Base-by-base conservation (phyloP, 2,888 invertebrate species). In the Protodeltote pygarga region DNA sequence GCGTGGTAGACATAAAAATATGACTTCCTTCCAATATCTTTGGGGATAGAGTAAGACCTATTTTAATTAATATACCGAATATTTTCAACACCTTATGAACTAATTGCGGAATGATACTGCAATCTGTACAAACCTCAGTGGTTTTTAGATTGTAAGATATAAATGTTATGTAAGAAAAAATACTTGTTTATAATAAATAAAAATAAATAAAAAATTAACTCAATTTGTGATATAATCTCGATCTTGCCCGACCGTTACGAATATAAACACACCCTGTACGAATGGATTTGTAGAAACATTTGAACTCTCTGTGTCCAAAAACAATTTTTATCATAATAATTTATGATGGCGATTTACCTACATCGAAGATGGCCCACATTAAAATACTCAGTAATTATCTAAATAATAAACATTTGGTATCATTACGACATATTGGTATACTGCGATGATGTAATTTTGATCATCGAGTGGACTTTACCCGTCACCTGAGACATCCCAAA, bases 271-370 rank as follows among this genome's bases (percentile, higher is more conserved):
- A 80, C 5, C 49, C 72, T 77, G 50, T 80, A 75, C 3, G 9
- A 6, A 16, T 25, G 21, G 53, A 65, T 65, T 73, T 67, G 44
- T 45, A 50, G 55, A 60, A 63, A 54, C 57, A 63, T 57, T 48
- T 46, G 57, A 63, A 58, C 68, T 61, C 54, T 57, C 60, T 54
- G 50, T 48, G 46, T 44, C 69, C 64, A 34, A 81, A 80, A 84
- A 83, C 77, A 80, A 72, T 79, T 82, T 81, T 87, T 87, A 85
- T 87, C 86, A 75, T 75, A 67, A 74, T 81, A 75, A 80, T 81
- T 83, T 81, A 83, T 76, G 65, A 66, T 57, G 60, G 45, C 74
- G 78, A 81, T 83, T 87, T 90, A 91, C 91, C 91, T 88, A 90
- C 90, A 84, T 78, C 88, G 85, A 83, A 70, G 89, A 54, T 85